phyloP scores from a whole-genome alignment of 2,113 vertebrate species.

The Girardinichthys multiradiatus region DNA sequence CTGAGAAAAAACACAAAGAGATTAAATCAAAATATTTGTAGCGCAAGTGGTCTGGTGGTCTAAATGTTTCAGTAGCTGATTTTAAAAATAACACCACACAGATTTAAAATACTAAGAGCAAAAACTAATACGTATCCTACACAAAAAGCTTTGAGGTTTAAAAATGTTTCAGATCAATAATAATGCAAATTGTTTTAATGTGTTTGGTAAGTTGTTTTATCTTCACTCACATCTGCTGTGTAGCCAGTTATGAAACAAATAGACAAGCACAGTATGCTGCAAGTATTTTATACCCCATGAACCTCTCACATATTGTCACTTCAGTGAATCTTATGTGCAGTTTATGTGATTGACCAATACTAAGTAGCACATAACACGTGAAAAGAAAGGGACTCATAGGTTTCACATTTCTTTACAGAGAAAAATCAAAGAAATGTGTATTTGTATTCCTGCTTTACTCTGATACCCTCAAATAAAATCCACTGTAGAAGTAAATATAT shows the following conservation, averaged over 20 bases:
- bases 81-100: background rate
- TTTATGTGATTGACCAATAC: background rate
- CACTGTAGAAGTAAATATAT: background rate
- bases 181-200: background rate
- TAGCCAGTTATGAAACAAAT: background rate
- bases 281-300: background rate
- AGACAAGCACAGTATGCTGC: background rate
- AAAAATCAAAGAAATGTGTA: background rate
- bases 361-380: background rate
- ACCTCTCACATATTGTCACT: too few species aligned
- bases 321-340: too few species aligned
- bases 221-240: background rate
- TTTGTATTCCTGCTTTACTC: background rate
- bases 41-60: constrained; percentile 1
- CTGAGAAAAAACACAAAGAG: constrained; percentile 5
- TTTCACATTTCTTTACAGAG: background rate
- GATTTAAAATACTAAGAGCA: constrained; percentile 4
- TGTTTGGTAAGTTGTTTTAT: background rate
- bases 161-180: background rate
- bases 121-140: background rate
- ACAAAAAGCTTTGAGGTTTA: background rate
- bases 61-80: constrained; percentile 5
- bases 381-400: background rate
- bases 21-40: constrained; percentile 2
- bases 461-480: background rate